phyloP scores from a whole-genome alignment of 2,797 vertebrate genomes.

The Spizella passerina region DNA sequence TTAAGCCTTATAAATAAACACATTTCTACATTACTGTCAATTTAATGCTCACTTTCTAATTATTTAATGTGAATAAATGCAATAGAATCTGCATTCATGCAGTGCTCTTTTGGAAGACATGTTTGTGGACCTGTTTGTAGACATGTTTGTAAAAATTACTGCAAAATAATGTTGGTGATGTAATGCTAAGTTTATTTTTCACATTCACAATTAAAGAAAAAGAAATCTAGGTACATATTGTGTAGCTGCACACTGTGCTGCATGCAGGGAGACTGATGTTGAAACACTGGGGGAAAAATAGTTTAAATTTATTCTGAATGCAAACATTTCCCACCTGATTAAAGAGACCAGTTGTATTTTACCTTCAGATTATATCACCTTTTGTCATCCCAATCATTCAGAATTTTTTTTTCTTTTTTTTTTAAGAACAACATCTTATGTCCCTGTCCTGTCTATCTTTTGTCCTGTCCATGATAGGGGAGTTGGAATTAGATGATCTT shows the following conservation, averaged over 20 bases:
- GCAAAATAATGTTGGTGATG: slow-evolving; percentile 13
- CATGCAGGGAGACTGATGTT: not conserved
- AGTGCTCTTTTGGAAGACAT: not conserved
- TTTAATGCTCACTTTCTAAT: slow-evolving; percentile 47
- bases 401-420: not conserved
- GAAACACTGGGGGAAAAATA: not conserved
- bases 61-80: slow-evolving; percentile 43
- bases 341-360: not conserved
- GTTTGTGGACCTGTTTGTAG: not conserved
- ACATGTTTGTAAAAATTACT: not conserved
- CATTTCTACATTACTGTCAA: slow-evolving; percentile 19
- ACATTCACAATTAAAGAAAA: not conserved
- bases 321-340: not conserved
- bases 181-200: not conserved
- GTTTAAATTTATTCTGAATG: not conserved
- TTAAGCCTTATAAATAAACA: slow-evolving; percentile 37
- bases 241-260: not conserved
- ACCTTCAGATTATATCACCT: not conserved
- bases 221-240: not conserved
- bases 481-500: not conserved
- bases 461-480: not conserved
- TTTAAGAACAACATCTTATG: not conserved
- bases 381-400: not conserved
- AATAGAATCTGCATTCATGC: slow-evolving; percentile 1
- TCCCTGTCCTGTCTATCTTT: not conserved